Evolutionary conservation across 2,888 invertebrate species (phyloP).

Genomic region (Troilus luridus): DNA sequence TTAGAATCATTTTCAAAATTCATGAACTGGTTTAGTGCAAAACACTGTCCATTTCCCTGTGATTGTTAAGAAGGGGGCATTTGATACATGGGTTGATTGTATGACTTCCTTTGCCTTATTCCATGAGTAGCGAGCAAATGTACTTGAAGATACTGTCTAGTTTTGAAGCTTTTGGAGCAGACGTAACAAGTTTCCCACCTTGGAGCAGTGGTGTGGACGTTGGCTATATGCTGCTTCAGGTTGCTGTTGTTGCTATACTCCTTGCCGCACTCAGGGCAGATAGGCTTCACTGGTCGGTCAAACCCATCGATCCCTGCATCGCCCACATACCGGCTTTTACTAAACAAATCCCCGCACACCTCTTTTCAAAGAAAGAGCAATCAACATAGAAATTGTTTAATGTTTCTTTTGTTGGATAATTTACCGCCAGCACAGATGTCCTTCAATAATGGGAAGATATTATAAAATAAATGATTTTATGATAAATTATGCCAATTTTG

Average conservation of each 20-base stretch:
- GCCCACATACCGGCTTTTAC: constrained; percentile 63
- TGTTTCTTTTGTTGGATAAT: constrained; percentile 49
- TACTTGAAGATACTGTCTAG: constrained; percentile 80
- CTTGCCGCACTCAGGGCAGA: constrained; percentile 79
- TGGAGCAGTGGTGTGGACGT: constrained; percentile 77
- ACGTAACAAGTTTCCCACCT: constrained; percentile 76
- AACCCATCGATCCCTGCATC: constrained; percentile 58
- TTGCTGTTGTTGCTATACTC: constrained; percentile 79
- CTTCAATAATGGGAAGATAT: constrained; percentile 23
- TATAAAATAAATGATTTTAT: constrained; percentile 31
- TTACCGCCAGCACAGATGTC: constrained; percentile 46
- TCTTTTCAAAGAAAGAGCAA: constrained; percentile 60
- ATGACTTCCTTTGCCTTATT: constrained; percentile 74
- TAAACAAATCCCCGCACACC: constrained; percentile 59
- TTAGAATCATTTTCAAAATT: constrained; percentile 53
- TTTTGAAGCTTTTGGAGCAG: constrained; percentile 79
- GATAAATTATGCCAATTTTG: constrained; percentile 29
- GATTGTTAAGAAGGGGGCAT: constrained; percentile 58
- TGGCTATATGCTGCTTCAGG: constrained; percentile 79
- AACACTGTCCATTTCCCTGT: constrained; percentile 44
- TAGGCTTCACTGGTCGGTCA: constrained; percentile 70
- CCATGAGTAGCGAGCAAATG: constrained; percentile 80
- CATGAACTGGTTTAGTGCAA: constrained; percentile 41
- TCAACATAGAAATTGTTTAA: constrained; percentile 48
- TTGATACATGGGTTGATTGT: constrained; percentile 58